Evolutionary conservation across 2,113 vertebrate genomes (phyloP).

Genomic region (Ammodytes dubius): DNA sequence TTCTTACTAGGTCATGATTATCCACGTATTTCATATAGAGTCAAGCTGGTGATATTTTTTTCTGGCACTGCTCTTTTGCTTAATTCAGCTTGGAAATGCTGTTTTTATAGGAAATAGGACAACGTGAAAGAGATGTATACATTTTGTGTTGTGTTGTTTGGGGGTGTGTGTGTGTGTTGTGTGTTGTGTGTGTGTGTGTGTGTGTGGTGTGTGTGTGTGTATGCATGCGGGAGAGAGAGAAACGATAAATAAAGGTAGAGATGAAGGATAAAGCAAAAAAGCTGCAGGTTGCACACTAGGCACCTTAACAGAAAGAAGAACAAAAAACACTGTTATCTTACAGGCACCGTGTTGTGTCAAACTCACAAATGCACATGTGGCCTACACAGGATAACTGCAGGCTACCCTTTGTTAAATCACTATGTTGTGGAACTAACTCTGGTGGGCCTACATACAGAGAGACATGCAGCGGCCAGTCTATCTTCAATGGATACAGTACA

Average conservation of each 20-base stretch:
- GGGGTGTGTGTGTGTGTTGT: conserved; percentile 4
- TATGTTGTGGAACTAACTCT: conserved; percentile 49
- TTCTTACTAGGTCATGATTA: background rate
- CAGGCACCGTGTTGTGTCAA: conserved; percentile 48
- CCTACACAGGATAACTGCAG: conserved; percentile 58
- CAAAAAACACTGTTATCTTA: conserved; percentile 67
- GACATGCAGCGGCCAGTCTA: conserved; percentile 31
- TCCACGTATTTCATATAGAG: background rate
- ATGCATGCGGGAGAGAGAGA: background rate
- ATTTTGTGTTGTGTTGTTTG: conserved; percentile 31
- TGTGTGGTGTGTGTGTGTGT: background rate
- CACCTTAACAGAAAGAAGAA: conserved; percentile 66
- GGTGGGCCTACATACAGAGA: conserved; percentile 36
- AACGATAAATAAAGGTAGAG: conserved; percentile 22
- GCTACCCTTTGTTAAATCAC: conserved; percentile 66
- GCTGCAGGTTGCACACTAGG: conserved; percentile 72
- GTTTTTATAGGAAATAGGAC: conserved; percentile 25
- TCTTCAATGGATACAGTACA: conserved; percentile 43
- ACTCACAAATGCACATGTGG: conserved; percentile 46
- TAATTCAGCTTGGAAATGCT: background rate
- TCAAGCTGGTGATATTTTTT: conserved; percentile 8
- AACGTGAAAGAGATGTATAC: conserved; percentile 11
- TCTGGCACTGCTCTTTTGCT: background rate
- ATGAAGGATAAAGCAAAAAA: conserved; percentile 52
- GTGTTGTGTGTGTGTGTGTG: background rate